phyloP scores from a whole-genome alignment of 2,888 invertebrate species.

The Ennomos quercinarius region DNA sequence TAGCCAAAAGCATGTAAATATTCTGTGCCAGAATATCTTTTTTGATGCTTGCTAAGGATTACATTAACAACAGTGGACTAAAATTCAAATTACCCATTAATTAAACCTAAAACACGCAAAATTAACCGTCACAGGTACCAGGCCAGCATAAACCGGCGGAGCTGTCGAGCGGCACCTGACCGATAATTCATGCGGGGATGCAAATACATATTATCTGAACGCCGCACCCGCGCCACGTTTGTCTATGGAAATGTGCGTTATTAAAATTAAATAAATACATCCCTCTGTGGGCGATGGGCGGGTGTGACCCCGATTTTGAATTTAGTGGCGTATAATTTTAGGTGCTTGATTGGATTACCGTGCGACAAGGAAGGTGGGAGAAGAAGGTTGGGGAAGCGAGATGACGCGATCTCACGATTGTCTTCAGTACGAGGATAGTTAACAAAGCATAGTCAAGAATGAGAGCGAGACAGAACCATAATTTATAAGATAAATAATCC shows the following conservation, averaged over 20 bases:
- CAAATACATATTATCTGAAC: slow-evolving; percentile 76
- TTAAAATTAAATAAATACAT: slow-evolving; percentile 82
- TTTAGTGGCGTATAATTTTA: slow-evolving; percentile 28
- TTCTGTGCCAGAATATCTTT: too few relatives aligned
- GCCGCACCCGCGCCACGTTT: slow-evolving; percentile 64
- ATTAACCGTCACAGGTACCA: slow-evolving; percentile 29
- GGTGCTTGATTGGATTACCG: slow-evolving; percentile 26
- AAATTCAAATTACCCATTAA: slow-evolving; percentile 25
- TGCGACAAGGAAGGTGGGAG: neutral
- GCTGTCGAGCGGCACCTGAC: slow-evolving; percentile 32
- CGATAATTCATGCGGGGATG: slow-evolving; percentile 67
- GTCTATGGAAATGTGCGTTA: slow-evolving; percentile 76
- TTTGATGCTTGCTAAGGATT: too few relatives aligned
- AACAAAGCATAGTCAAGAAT: too few relatives aligned
- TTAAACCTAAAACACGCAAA: slow-evolving; percentile 27
- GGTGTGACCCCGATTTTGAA: slow-evolving; percentile 36
- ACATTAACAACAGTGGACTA: slow-evolving; percentile 6
- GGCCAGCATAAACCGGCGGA: slow-evolving; percentile 26
- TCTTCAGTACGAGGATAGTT: too few relatives aligned
- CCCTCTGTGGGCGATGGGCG: slow-evolving; percentile 39
- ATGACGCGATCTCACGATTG: too few relatives aligned
- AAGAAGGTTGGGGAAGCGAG: slow-evolving; percentile 1
- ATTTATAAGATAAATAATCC: too few relatives aligned
- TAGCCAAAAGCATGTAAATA: too few relatives aligned
- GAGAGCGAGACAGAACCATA: too few relatives aligned